A percentile compares a stretch with the other conserved stretches of the same genome.
Conservation (phyloP, 2,888 invertebrate species). For the Lamellibrachia satsuma region DNA sequence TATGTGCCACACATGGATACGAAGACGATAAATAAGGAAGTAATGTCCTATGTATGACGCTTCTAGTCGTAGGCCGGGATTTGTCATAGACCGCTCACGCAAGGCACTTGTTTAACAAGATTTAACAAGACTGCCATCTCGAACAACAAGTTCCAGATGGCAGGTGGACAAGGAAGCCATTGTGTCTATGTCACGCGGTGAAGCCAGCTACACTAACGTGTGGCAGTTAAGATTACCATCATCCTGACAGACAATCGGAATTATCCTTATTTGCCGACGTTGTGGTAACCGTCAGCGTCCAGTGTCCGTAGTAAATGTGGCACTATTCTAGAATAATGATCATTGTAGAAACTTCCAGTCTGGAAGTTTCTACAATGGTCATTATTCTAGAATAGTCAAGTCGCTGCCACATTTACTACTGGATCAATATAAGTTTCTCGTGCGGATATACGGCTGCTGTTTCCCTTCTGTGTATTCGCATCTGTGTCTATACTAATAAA, state of each 20-base stretch:
- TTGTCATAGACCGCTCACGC: not conserved
- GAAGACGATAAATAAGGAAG: too few relatives aligned
- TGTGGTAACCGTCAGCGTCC: not conserved
- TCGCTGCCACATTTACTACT: not conserved
- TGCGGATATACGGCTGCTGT: not conserved
- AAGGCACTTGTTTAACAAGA: too few relatives aligned
- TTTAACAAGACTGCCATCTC: too few relatives aligned
- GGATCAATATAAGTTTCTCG: not conserved
- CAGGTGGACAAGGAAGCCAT: too few relatives aligned
- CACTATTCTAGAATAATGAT: too few relatives aligned
- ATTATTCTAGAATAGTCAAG: not conserved
- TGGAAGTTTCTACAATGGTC: not conserved
- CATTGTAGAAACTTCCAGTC: too few relatives aligned
- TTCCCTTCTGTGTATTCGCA: not conserved
- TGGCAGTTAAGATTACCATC: not conserved
- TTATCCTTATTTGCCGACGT: slow-evolving; percentile 1
- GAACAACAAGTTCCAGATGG: too few relatives aligned
- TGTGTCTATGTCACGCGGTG: not conserved
- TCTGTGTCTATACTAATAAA: too few relatives aligned
- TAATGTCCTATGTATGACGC: too few relatives aligned
- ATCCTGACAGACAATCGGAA: not conserved
- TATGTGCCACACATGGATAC: too few relatives aligned
- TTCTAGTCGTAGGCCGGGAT: not conserved
- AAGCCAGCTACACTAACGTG: not conserved
- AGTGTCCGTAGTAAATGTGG: too few relatives aligned